Evolutionary conservation across 35 echinoderm and acorn worm species (phyloP), one percentile per base, ranked within the genome.

Genomic region (Apostichopus japonicus): DNA sequence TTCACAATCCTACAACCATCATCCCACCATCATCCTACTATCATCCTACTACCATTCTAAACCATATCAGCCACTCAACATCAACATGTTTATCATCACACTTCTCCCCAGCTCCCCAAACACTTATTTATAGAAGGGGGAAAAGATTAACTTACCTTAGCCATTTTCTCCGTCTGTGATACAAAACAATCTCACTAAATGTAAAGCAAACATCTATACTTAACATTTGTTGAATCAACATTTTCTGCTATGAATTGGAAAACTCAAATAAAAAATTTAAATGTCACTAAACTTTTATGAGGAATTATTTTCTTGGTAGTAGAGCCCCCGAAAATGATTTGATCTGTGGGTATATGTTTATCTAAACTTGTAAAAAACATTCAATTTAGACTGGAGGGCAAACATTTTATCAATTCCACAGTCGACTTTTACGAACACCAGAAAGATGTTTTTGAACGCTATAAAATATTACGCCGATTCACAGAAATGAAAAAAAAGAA

Each of bases 281-380:
- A 88, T 72, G 86, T 88, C 86, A 88, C 54, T 88, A 88, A 88
- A 88, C 57, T 88, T 88, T 88, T 88, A 88, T 88, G 86, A 72
- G 55, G 86, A n/a, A n/a, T n/a, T n/a, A n/a, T n/a, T n/a, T n/a
- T n/a, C 65, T 71, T 87, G 63, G 56, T 87, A 87, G 53, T 56
- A 87, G 84, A 87, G 56, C 84, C 25, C 53, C 56, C 51, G 63
- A 87, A 87, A 87, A 87, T 87, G 84, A 87, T 87, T 87, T 87
- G 54, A 87, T 87, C 84, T 87, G 84, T 87, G 63, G 54, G 54
- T 71, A 22, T 23, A 87, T 87, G 84, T 87, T 87, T 87, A 87
- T 87, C 84, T 87, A 87, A 87, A 87, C 84, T 87, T 87, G 84
- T 87, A n/a, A 87, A 87, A 65, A 87, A 87, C 84, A 87, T 87